Evolutionary conservation across 2,113 vertebrate genomes (phyloP).

Genomic region (Strix uralensis): DNA sequence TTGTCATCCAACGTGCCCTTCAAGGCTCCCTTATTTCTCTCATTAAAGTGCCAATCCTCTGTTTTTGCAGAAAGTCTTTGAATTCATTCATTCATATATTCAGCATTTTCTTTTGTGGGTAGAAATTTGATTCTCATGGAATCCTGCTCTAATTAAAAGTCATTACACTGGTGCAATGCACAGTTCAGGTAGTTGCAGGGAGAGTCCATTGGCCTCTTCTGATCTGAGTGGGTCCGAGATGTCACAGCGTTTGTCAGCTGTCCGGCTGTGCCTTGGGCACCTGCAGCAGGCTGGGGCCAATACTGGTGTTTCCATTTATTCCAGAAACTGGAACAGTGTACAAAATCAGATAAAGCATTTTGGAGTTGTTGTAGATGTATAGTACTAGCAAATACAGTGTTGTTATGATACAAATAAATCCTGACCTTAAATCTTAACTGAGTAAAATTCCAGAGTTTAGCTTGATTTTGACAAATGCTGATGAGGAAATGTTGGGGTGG

Average conservation of each 20-base stretch:
- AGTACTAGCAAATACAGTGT: background rate
- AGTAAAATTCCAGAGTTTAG: background rate
- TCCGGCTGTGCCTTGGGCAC: too few species aligned
- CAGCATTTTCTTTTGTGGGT: background rate
- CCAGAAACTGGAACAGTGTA: background rate
- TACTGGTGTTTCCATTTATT: background rate
- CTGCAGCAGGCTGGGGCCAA: background rate
- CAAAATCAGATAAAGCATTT: background rate
- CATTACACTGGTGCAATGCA: accelerated
- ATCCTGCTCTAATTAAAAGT: background rate
- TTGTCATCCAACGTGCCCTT: background rate
- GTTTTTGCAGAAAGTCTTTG: background rate
- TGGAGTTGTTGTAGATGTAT: background rate
- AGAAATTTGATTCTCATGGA: background rate
- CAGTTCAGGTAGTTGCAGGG: background rate
- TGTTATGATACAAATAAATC: background rate
- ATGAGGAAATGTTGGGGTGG: background rate
- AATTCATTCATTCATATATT: background rate
- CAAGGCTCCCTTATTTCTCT: background rate
- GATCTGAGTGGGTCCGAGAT: background rate
- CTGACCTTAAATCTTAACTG: background rate
- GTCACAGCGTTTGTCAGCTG: background rate
- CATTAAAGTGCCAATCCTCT: background rate
- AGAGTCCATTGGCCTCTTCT: background rate
- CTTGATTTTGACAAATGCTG: background rate